Evolutionary conservation across 2,888 invertebrate species (phyloP), one percentile per base, ranked within the genome.

Genomic region (Trissolcus japonicus): DNA sequence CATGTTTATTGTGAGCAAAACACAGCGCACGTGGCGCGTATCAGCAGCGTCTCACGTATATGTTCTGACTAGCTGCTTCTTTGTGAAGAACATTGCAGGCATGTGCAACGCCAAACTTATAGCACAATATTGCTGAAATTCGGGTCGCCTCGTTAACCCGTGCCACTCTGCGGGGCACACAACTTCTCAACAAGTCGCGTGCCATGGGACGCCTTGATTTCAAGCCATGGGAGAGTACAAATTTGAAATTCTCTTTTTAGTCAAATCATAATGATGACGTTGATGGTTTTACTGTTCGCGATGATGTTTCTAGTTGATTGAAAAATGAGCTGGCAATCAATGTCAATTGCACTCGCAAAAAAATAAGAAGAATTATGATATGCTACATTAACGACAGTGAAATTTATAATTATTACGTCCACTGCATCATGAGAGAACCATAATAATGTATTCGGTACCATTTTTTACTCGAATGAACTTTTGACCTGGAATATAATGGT

Each of bases 1-100:
- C 72, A 65, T 72, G 65, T 72, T 72, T 72, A 72, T 72, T 72
- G 72, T 60, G 54, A 53, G 72, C 17, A 65, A 65, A 65, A 65
- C 72, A 65, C 62, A 51, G 65, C 59, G 65, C 72, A 72, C 72
- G 72, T 72, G 72, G 72, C 60, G 48, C 48, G 65, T 59, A 65
- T 72, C 60, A 25, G 54, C 65, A 43, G 9, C 71, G 41, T 71
- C 71, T 71, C 71, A 51, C 63, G 63, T 63, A 63, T 43, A 25
- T 35, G 63, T 63, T 71, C 63, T 71, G 50, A 61, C 50, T 62
- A 25, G 71, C 21, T 63, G 57, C 46, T 63, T 59, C 71, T 63
- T 71, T 63, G 63, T 71, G 41, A 63, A 46, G 54, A 56, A 54
- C 54, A 29, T 60, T 35, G 68, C 60, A 60, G 53, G 59, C 56